These are phyloP conservation scores for Amblyopsis hoosieri DNA, from an alignment of 2,797 vertebrate genomes.

Conservation along the genomic window DNA sequence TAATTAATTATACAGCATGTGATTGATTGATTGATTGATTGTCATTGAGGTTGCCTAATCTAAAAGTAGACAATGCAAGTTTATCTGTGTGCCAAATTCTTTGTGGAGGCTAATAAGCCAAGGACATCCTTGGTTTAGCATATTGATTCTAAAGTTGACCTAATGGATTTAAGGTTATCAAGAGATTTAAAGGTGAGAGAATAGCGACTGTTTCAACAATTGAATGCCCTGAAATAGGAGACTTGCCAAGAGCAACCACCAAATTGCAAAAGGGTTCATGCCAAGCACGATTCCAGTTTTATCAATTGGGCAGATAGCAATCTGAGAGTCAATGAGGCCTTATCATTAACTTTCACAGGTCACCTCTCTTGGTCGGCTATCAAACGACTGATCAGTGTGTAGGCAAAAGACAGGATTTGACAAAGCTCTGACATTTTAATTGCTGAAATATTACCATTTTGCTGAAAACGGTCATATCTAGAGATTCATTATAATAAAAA, in stretches of 20 bases:
- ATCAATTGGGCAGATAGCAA: slow-evolving; percentile 53
- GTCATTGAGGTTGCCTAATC: slow-evolving; percentile 30
- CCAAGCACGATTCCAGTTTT: slow-evolving; percentile 45
- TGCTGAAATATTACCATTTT: slow-evolving; percentile 9
- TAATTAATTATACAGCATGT: not conserved
- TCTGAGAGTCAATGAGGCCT: slow-evolving; percentile 53
- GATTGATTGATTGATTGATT: slow-evolving; percentile 15
- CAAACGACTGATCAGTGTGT: slow-evolving; percentile 44
- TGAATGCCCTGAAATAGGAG: slow-evolving; percentile 1
- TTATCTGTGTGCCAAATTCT: not conserved
- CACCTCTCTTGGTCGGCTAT: slow-evolving; percentile 54
- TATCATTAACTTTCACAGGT: slow-evolving; percentile 55
- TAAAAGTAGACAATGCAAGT: slow-evolving; percentile 1
- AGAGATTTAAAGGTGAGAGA: not conserved
- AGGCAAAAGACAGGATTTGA: slow-evolving; percentile 22
- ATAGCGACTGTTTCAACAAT: slow-evolving; percentile 8
- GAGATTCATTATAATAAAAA: not conserved
- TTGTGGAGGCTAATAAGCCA: slow-evolving; percentile 1
- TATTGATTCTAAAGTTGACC: not conserved
- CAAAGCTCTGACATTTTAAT: slow-evolving; percentile 25
- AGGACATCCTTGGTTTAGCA: not conserved
- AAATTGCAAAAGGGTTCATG: slow-evolving; percentile 32
- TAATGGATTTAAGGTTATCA: not conserved
- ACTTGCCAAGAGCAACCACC: not conserved
- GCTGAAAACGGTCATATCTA: slow-evolving; percentile 22